A percentile compares a stretch with the other conserved stretches of the same genome.
phyloP scores from a whole-genome alignment of 2,113 vertebrate species.

The Platycercus adscitus region DNA sequence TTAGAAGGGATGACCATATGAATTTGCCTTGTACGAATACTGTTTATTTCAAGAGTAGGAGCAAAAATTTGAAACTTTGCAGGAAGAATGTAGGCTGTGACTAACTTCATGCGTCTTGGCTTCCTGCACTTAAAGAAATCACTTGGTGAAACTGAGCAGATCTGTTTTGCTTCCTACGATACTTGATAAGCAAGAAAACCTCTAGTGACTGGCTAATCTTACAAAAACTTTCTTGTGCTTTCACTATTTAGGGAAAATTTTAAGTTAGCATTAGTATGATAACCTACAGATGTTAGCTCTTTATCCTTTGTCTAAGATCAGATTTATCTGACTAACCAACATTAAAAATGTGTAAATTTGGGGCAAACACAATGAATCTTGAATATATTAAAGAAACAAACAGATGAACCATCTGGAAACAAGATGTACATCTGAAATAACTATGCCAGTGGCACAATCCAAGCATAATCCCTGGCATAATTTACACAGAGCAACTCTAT shows the following conservation, averaged over 20 bases:
- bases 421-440: slow-evolving; percentile 19
- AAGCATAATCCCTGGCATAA: slow-evolving; percentile 25
- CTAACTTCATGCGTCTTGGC: not conserved
- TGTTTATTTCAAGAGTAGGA: not conserved
- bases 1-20: not conserved
- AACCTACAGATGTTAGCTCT: slow-evolving; percentile 41
- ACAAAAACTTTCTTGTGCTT: not conserved
- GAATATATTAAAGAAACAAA: slow-evolving; percentile 62
- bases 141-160: not conserved
- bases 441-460: slow-evolving; percentile 54
- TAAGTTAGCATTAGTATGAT: slow-evolving; percentile 4
- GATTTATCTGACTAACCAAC: slow-evolving; percentile 55
- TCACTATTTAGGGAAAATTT: not conserved
- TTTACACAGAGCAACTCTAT: slow-evolving; percentile 27
- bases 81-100: not conserved
- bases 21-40: not conserved
- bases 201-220: not conserved
- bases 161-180: not conserved
- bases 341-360: slow-evolving; percentile 59
- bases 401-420: slow-evolving; percentile 68
- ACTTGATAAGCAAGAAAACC: not conserved
- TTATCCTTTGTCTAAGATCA: slow-evolving; percentile 36
- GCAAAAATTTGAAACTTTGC: not conserved
- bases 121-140: not conserved
- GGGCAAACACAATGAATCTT: slow-evolving; percentile 51